phyloP scores from a whole-genome alignment of 2,888 invertebrate genomes.

The Bombylius major region DNA sequence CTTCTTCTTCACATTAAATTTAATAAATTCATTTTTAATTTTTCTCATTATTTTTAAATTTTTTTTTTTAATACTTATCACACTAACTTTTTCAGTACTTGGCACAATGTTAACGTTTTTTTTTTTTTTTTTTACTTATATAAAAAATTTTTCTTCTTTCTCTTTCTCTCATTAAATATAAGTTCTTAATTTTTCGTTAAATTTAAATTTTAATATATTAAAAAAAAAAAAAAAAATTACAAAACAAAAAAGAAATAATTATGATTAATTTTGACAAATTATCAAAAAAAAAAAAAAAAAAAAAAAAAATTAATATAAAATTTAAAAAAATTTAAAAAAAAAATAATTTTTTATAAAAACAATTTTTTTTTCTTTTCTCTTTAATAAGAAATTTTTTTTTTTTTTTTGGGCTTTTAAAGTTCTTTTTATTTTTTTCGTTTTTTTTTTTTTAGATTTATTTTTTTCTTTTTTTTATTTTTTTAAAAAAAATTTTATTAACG shows the following conservation, averaged over 20 bases:
- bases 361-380: background rate
- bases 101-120: slow-evolving; percentile 25
- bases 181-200: background rate
- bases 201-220: slow-evolving; percentile 1
- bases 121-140: background rate
- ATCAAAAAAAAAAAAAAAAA: background rate
- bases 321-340: background rate
- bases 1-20: background rate
- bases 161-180: background rate
- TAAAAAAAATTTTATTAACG: slow-evolving; percentile 10
- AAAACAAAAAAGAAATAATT: background rate
- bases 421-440: too few species aligned
- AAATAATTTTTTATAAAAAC: background rate
- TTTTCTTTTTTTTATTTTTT: background rate
- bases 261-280: background rate
- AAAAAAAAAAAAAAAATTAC: slow-evolving; percentile 1
- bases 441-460: too few species aligned
- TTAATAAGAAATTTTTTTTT: too few species aligned
- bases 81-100: slow-evolving; percentile 37
- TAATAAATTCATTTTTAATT: background rate
- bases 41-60: background rate
- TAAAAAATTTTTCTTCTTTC: background rate
- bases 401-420: too few species aligned
- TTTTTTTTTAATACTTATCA: slow-evolving; percentile 27
- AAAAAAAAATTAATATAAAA: background rate